Evolutionary conservation across 2,797 vertebrate genomes (phyloP), one percentile per base, ranked within the genome.

Genomic region (Amblyopsis hoosieri): DNA sequence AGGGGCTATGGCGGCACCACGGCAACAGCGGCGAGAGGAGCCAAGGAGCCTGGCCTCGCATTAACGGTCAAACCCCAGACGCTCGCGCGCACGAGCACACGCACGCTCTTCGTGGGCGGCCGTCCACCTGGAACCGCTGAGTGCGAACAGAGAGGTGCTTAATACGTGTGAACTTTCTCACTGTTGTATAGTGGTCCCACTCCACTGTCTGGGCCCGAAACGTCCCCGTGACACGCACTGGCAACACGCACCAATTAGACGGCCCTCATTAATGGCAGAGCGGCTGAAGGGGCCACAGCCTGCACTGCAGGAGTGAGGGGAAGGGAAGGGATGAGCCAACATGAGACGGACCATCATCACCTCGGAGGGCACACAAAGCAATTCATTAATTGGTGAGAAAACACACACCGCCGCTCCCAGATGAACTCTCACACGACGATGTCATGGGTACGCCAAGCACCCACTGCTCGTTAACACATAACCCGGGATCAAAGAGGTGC

Each of bases 301-400:
- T 9, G 3, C 33, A 37, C 8, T 37, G 33, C 8, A 37, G 33
- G 33, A 83, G 53, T 71, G 55, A 57, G 58, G 48, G 37, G 57
- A 19, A 55, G 54, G 5, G 63, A 67, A 78, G 71, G 29, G 57
- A 76, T 67, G 15, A 64, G 75, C 74, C 78, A 63, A 54, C 54
- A 63, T 62, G 82, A 89, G 85, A 89, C 85, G 86, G 76, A 82
- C 81, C 87, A 86, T 88, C 66, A 65, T 87, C 88, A 91, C 89
- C 87, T 90, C 86, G 68, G 78, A 75, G 64, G 79, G 82, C 83
- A 80, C 76, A 84, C 85, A 90, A 89, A 90, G 85, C 83, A 74
- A 88, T 86, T 91, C 73, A 85, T 90, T 92, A 92, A 91, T 90
- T 91, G 86, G 90, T 91, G 90, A 84, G 88, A 92, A 91, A 91